phyloP scores from a whole-genome alignment of 2,888 invertebrate genomes.

The Sarcophaga variegata region DNA sequence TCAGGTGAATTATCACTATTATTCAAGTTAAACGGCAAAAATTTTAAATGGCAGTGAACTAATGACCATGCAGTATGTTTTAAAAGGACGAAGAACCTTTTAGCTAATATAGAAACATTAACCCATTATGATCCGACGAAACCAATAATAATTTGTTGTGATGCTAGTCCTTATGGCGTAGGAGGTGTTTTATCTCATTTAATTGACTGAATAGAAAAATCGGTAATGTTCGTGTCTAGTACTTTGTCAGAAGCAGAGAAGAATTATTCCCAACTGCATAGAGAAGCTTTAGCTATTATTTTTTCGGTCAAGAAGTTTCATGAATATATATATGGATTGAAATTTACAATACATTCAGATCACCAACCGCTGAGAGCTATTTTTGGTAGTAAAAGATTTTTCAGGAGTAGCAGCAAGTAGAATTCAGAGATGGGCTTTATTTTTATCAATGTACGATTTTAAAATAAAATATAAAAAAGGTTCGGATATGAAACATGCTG shows the following conservation, averaged over 20 bases:
- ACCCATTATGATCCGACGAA: too few relatives aligned
- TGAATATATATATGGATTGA: not conserved
- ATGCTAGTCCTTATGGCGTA: not conserved
- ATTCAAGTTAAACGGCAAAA: slow-evolving; percentile 49
- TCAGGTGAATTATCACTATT: slow-evolving; percentile 43
- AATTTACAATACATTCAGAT: too few relatives aligned
- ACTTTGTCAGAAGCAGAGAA: too few relatives aligned
- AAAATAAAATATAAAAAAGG: not conserved
- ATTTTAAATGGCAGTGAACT: slow-evolving; percentile 46
- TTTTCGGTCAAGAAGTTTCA: not conserved
- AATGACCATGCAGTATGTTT: not conserved
- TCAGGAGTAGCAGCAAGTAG: too few relatives aligned
- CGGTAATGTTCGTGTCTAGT: not conserved
- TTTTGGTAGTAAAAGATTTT: not conserved
- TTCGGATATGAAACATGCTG: slow-evolving; percentile 2
- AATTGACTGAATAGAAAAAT: slow-evolving; percentile 50
- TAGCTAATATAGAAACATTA: too few relatives aligned
- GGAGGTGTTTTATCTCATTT: slow-evolving; percentile 3
- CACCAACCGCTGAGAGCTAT: too few relatives aligned
- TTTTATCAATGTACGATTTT: not conserved
- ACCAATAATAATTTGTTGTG: too few relatives aligned
- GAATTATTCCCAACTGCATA: too few relatives aligned
- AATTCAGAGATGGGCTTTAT: too few relatives aligned
- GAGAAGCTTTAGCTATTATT: slow-evolving; percentile 19
- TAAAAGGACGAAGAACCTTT: too few relatives aligned